These are phyloP conservation scores for Misgurnus mizolepis DNA, from an alignment of 2,113 vertebrate genomes.

Conservation along the genomic window DNA sequence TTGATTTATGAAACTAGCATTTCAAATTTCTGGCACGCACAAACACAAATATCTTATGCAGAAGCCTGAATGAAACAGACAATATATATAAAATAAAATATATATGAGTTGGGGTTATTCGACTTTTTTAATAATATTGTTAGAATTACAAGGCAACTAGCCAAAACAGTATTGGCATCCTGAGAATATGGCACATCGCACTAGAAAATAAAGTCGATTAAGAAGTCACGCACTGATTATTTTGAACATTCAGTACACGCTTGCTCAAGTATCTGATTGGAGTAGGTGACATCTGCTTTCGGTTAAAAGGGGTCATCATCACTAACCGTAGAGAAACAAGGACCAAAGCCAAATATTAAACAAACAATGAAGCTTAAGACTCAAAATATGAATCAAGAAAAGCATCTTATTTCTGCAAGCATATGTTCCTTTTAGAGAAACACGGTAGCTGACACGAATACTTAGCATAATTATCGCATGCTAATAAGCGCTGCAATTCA, in stretches of 20 bases:
- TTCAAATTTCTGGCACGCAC: no score
- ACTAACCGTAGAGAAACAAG: not conserved
- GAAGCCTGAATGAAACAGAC: no score
- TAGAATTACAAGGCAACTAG: no score
- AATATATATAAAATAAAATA: no score
- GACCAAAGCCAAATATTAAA: not conserved
- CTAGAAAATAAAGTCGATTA: not conserved
- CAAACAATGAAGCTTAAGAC: constrained; percentile 18
- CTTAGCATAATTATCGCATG: constrained; percentile 16
- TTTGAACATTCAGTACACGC: not conserved
- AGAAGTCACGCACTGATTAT: constrained; percentile 20
- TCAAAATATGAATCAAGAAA: constrained; percentile 11
- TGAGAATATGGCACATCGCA: not conserved
- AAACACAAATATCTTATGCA: no score
- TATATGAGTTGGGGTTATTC: not conserved
- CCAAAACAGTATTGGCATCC: not conserved
- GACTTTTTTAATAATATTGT: no score
- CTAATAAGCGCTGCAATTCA: constrained; percentile 22
- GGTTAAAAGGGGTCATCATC: constrained; percentile 10
- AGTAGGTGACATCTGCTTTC: constrained; percentile 21
- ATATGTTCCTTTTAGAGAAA: constrained; percentile 34
- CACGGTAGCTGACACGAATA: constrained; percentile 1
- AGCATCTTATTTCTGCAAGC: not conserved
- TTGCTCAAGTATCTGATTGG: constrained; percentile 7
- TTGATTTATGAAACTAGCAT: no score